phyloP scores from a whole-genome alignment of 2,888 invertebrate species.

The Halocaridina rubra region DNA sequence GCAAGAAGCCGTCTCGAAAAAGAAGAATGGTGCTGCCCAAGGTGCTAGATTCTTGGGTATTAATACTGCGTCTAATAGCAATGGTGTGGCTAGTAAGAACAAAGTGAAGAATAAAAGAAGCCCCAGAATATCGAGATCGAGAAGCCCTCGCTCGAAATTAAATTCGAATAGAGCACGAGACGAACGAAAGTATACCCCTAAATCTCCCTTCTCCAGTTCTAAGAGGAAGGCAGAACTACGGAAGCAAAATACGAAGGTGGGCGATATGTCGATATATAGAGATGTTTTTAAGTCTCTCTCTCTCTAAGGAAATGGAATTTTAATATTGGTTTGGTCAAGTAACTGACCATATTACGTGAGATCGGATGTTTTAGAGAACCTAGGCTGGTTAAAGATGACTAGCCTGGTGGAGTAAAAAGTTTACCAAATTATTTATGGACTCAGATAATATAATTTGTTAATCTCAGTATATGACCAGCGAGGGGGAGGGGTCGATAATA shows the following conservation, averaged over 20 bases:
- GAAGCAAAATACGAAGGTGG: neutral
- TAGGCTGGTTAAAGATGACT: no score
- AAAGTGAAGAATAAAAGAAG: neutral
- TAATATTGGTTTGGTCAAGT: no score
- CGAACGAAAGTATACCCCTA: neutral
- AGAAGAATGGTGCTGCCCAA: neutral
- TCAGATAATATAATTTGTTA: no score
- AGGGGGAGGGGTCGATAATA: no score
- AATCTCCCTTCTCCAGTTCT: neutral
- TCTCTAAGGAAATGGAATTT: no score
- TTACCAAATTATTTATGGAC: no score
- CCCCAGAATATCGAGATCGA: neutral
- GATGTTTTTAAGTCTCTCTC: no score
- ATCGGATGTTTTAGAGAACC: no score
- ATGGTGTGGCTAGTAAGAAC: neutral
- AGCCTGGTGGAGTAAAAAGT: no score
- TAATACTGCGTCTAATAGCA: neutral
- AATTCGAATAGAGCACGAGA: neutral
- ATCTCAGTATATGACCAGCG: no score
- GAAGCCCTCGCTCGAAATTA: neutral
- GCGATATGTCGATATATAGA: no score
- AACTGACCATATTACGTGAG: no score
- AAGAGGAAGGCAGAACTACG: neutral
- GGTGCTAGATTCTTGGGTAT: neutral
- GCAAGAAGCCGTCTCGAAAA: neutral